Conservation (phyloP, 1,140 invertebrate species). For the Halictus rubicundus region DNA sequence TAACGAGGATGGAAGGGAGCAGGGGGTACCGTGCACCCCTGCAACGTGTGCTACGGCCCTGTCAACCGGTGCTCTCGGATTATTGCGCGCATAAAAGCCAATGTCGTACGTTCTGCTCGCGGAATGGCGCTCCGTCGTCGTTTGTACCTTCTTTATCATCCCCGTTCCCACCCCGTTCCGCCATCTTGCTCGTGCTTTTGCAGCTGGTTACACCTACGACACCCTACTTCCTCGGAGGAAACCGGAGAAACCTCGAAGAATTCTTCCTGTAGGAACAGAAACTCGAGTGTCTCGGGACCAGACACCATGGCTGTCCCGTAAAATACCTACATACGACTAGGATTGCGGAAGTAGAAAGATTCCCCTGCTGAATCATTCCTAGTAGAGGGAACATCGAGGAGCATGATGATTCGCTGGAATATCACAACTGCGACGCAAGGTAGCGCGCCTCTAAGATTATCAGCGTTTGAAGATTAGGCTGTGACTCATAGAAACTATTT, state of each 20-base stretch:
- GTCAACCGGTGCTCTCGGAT: constrained; percentile 61
- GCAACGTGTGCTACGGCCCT: constrained; percentile 32
- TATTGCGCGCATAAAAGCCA: constrained; percentile 66
- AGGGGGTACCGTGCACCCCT: not conserved
- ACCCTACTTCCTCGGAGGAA: not conserved
- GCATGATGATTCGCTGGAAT: not conserved
- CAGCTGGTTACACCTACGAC: constrained; percentile 24
- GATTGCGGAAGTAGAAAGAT: not conserved
- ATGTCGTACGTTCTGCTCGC: constrained; percentile 56
- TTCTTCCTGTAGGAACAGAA: not conserved
- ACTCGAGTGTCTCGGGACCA: not conserved
- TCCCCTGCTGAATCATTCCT: not conserved
- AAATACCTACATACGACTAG: not conserved
- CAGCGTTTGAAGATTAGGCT: no score
- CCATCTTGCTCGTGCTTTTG: not conserved
- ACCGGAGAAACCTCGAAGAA: not conserved
- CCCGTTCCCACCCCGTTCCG: not conserved
- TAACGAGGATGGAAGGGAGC: constrained; percentile 33
- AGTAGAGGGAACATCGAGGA: not conserved
- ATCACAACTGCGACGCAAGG: no score
- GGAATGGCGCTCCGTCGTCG: constrained; percentile 33
- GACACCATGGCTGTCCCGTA: not conserved
- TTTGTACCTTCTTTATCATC: constrained; percentile 47
- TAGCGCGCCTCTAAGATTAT: no score
- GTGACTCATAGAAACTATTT: no score